Evolutionary conservation across 2,888 invertebrate genomes (phyloP).

Genomic region (Spatulosminthurus flaviceps): DNA sequence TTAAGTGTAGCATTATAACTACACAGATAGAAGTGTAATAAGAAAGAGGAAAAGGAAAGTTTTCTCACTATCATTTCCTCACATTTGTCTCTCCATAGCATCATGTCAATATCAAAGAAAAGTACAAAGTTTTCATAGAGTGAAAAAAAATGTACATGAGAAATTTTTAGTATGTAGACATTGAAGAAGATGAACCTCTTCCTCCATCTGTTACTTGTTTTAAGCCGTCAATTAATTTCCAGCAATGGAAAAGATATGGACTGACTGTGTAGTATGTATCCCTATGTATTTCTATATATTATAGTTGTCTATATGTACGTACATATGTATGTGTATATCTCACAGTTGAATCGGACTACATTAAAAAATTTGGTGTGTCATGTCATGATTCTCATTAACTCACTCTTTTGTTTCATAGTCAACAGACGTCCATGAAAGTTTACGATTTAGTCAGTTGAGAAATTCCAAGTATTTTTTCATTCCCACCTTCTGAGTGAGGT

Average conservation of each 20-base stretch:
- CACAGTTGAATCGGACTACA: constrained; percentile 33
- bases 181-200: not conserved
- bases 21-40: too few species aligned
- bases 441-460: constrained; percentile 21
- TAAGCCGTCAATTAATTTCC: constrained; percentile 41
- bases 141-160: too few species aligned
- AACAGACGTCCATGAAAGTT: not conserved
- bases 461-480: constrained; percentile 39
- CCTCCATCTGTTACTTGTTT: constrained; percentile 14
- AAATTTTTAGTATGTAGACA: not conserved
- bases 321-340: too few species aligned
- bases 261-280: constrained; percentile 31
- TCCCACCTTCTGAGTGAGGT: not conserved
- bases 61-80: too few species aligned
- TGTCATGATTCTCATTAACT: constrained; percentile 45
- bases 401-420: constrained; percentile 37
- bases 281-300: too few species aligned
- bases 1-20: too few species aligned
- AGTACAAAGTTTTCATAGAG: too few species aligned
- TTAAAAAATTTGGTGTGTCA: constrained; percentile 44
- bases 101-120: not conserved
- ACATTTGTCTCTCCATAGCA: too few species aligned
- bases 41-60: too few species aligned
- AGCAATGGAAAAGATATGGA: constrained; percentile 33
- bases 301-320: too few species aligned